Conservation (phyloP, 2,113 vertebrate species). For the Desmodus rotundus region DNA sequence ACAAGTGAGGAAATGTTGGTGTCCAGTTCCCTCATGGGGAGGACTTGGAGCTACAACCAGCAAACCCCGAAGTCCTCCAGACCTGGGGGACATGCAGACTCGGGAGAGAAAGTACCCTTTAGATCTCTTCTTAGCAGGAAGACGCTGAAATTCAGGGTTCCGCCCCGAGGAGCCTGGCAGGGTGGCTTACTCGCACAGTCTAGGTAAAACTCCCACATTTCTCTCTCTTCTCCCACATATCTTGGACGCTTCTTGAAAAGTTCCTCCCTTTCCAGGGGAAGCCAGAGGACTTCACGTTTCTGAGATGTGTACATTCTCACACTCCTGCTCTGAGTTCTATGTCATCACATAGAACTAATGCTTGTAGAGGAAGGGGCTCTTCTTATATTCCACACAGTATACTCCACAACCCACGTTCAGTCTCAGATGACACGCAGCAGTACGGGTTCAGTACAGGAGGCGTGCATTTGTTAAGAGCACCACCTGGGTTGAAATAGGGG, state of each 20-base stretch:
- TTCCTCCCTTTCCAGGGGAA: not conserved
- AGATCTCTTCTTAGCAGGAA: not conserved
- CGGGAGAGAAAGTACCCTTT: not conserved
- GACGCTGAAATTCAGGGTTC: not conserved
- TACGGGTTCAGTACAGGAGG: not conserved
- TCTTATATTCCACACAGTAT: not conserved
- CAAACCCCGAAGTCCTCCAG: not conserved
- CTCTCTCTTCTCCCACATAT: not conserved
- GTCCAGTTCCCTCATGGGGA: not conserved
- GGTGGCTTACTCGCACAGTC: accelerated
- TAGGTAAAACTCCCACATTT: not conserved
- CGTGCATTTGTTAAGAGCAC: not conserved
- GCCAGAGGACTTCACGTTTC: not conserved
- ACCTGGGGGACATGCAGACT: not conserved
- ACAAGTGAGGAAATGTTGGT: not conserved
- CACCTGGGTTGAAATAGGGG: not conserved
- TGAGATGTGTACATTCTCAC: not conserved
- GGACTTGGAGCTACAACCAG: not conserved
- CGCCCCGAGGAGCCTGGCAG: not conserved
- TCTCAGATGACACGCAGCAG: not conserved
- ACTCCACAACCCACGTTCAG: not conserved
- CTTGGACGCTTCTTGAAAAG: not conserved
- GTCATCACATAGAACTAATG: not conserved
- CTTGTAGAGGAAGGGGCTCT: not conserved
- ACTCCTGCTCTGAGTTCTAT: not conserved